Evolutionary conservation across 2,113 vertebrate species (phyloP).

Genomic region (Hippocampus comes): DNA sequence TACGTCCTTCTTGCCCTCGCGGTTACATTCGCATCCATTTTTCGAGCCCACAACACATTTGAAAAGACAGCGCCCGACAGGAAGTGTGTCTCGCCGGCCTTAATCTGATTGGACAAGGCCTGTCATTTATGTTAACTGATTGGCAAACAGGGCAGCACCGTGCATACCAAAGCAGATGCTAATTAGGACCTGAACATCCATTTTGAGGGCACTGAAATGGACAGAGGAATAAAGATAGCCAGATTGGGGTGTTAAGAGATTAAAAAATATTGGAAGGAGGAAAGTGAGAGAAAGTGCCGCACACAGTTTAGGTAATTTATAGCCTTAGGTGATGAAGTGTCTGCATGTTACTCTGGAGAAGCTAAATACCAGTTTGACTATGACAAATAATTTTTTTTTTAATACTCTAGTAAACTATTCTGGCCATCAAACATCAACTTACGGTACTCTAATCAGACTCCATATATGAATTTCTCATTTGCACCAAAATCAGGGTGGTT

Average conservation of each 20-base stretch:
- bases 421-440: background rate
- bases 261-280: background rate
- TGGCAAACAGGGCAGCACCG: constrained; percentile 45
- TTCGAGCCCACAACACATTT: constrained; percentile 26
- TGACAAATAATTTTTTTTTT: constrained; percentile 22
- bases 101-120: constrained; percentile 70
- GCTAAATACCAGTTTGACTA: constrained; percentile 25
- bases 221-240: constrained; percentile 4
- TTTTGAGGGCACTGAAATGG: constrained; percentile 47
- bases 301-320: constrained; percentile 34
- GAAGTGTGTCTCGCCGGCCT: constrained; percentile 49
- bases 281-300: background rate
- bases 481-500: no score
- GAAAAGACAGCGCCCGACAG: constrained; percentile 60
- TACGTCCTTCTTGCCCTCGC: constrained; percentile 5
- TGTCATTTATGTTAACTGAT: constrained; percentile 67
- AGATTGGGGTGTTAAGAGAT: background rate
- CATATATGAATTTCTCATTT: background rate
- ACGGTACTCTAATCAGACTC: background rate
- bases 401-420: constrained; percentile 31
- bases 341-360: constrained; percentile 16
- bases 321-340: constrained; percentile 26
- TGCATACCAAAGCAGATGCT: constrained; percentile 67
- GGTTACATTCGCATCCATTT: constrained; percentile 38
- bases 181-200: constrained; percentile 61